Evolutionary conservation across 53 echinoderm and acorn worm species (phyloP), one percentile per base, ranked within the genome.

Genomic region (Luidia sarsii): DNA sequence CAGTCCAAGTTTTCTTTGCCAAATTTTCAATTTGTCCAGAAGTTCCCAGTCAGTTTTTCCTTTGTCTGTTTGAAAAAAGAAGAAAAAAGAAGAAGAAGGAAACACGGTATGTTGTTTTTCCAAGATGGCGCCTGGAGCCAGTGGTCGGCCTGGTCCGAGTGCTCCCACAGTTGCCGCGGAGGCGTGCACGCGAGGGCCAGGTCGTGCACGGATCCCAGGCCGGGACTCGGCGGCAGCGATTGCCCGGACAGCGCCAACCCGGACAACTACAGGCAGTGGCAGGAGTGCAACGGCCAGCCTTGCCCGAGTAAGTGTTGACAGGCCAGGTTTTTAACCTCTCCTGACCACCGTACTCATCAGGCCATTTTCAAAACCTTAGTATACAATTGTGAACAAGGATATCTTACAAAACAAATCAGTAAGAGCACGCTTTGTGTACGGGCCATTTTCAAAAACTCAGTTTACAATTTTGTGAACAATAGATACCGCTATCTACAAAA

Each of bases 101-200:
- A n/a, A n/a, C 48, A n/a, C 20, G 16, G 3, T 20, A 21, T 29
- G 14, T 0, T 15, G 24, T 50, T 59, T 0, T 77, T 65, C 19
- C 35, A 34, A 92, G 92, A 92, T 89, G 92, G 92, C 22, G 71
- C 72, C 1, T 92, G 92, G 92, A 83, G 89, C 23, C 15, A 32
- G 11, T 92, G 92, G 92, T 89, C 89, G 9, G 70, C 80, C 36
- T 92, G 92, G 92, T 92, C 92, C 4, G 63, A 86, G 18, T 92
- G 92, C 49, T 89, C 92, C 14, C 57, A 66, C 14, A 92, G 89
- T 59, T 92, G 92, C 29, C 60, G 56, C 2, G 92, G 92, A 19
- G 92, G 92, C 13, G 92, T 92, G 0, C 92, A 92, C 62, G 92
- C 92, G 11, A 75, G 89, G 59, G 81, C 83, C 28, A 64, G 92